Evolutionary conservation across 2,888 invertebrate genomes (phyloP).

Genomic region (Cerceris rybyensis): DNA sequence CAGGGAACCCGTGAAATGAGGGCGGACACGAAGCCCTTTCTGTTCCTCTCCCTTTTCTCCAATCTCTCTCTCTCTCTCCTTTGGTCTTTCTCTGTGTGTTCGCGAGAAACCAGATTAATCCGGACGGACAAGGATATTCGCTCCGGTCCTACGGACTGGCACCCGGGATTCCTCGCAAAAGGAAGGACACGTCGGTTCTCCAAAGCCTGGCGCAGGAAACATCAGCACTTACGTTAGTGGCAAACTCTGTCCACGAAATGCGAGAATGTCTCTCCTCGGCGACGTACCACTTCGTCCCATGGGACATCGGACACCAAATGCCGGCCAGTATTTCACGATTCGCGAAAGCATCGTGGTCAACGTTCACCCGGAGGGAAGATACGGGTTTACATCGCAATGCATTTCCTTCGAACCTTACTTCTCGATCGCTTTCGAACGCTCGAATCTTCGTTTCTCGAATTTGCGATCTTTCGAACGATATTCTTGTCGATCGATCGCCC

Average conservation of each 20-base stretch:
- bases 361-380: background rate
- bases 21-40: conserved; percentile 23
- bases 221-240: conserved; percentile 47
- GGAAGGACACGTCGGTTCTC: conserved; percentile 25
- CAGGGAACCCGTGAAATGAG: conserved; percentile 28
- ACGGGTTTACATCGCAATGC: conserved; percentile 9
- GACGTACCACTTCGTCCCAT: conserved; percentile 13
- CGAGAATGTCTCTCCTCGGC: conserved; percentile 23
- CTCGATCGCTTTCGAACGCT: background rate
- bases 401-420: conserved; percentile 10
- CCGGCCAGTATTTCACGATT: conserved; percentile 22
- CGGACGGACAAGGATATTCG: conserved; percentile 56
- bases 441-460: background rate
- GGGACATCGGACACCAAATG: conserved; percentile 26
- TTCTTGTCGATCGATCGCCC: background rate
- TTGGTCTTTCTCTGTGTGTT: no score
- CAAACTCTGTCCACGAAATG: conserved; percentile 48
- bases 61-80: no score
- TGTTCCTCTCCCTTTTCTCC: background rate
- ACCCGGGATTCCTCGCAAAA: conserved; percentile 1
- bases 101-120: conserved; percentile 51
- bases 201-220: conserved; percentile 39
- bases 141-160: conserved; percentile 29
- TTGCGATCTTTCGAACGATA: background rate
- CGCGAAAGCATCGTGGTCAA: conserved; percentile 12